A percentile compares a stretch with the other conserved stretches of the same genome.
These are phyloP conservation scores for Archips crataeganus DNA, from an alignment of 2,888 invertebrate genomes.

Conservation along the genomic window DNA sequence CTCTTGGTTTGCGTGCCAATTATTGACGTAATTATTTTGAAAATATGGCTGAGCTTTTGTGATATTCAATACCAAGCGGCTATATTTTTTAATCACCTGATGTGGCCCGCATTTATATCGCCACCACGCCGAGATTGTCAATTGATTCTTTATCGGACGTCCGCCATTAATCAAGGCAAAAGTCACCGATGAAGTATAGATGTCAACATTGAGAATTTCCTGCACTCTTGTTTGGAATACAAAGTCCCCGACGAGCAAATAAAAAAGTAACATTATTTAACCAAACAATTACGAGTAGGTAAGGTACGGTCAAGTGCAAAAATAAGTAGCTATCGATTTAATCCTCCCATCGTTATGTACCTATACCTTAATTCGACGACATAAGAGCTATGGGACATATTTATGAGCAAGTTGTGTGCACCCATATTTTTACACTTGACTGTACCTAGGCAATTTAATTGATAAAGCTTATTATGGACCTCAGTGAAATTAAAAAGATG, in stretches of 20 bases:
- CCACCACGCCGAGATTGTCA: constrained; percentile 69
- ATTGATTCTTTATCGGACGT: constrained; percentile 69
- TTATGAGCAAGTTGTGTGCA: no score
- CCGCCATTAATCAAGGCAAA: constrained; percentile 55
- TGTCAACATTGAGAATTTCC: constrained; percentile 28
- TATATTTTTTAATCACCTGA: constrained; percentile 75
- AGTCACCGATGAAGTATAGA: constrained; percentile 44
- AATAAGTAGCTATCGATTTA: no score
- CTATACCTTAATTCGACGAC: no score
- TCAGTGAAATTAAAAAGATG: constrained; percentile 40
- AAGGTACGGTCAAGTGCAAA: no score
- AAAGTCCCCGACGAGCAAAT: constrained; percentile 43
- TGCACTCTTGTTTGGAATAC: constrained; percentile 25
- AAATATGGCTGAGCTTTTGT: constrained; percentile 79
- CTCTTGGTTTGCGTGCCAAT: constrained; percentile 78
- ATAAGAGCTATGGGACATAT: no score
- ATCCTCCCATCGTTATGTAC: no score
- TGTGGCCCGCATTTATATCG: constrained; percentile 63
- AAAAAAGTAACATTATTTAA: constrained; percentile 29
- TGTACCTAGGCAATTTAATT: constrained; percentile 31
- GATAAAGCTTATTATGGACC: constrained; percentile 31
- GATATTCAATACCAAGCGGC: constrained; percentile 75
- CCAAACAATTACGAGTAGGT: constrained; percentile 24
- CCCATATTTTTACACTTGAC: no score
- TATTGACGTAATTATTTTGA: constrained; percentile 85